phyloP scores from a whole-genome alignment of 2,113 vertebrate species.

The Coreoperca whiteheadi region DNA sequence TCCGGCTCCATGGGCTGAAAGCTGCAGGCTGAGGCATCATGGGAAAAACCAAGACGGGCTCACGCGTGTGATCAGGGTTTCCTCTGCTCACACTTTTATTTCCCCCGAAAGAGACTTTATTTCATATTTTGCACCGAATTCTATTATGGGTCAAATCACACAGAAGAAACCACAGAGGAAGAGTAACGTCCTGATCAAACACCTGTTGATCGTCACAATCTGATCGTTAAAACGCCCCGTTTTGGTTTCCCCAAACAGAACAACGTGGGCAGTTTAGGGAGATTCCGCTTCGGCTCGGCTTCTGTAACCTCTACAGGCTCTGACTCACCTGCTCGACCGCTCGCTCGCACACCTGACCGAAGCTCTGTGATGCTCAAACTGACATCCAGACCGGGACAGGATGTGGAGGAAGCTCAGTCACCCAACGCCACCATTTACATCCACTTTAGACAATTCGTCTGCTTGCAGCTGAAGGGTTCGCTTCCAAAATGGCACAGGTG shows the following conservation, averaged over 20 bases:
- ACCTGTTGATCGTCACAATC: neutral
- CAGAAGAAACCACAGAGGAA: neutral
- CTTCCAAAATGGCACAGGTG: neutral
- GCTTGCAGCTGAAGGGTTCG: conserved; percentile 9
- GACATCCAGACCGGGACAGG: neutral
- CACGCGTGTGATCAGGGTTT: neutral
- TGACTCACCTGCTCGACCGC: conserved; percentile 31
- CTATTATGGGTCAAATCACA: neutral
- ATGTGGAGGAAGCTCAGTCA: conserved; percentile 15
- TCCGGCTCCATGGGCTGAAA: conserved; percentile 12
- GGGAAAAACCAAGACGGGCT: conserved; percentile 53
- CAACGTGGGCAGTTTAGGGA: rapidly evolving
- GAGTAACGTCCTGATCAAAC: neutral
- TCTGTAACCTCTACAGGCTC: conserved; percentile 5
- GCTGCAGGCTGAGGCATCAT: conserved; percentile 44
- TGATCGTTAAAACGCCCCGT: neutral
- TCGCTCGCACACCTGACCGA: conserved; percentile 7
- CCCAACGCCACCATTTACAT: neutral
- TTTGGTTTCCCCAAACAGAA: conserved; percentile 17
- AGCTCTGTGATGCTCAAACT: conserved; percentile 10
- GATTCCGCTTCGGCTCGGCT: neutral
- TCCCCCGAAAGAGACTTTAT: neutral
- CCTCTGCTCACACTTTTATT: neutral
- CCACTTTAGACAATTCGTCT: neutral
- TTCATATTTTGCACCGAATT: neutral